Conservation (phyloP, 2,888 invertebrate genomes). For the Apotomis turbidana region DNA sequence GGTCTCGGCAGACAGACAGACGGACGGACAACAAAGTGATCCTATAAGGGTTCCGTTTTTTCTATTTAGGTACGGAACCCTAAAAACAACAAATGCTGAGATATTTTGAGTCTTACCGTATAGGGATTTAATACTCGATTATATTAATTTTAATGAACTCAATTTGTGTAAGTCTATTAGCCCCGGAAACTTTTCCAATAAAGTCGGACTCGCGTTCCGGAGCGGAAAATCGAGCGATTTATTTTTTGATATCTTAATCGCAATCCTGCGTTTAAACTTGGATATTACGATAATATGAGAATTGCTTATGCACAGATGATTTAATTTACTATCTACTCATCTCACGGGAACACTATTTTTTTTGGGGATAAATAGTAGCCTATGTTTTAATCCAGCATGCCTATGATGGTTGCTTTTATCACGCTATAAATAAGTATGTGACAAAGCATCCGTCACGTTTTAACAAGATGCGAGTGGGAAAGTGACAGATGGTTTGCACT, state of each 20-base stretch:
- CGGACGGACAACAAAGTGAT: no score
- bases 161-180: slow-evolving; percentile 72
- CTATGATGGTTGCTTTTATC: no score
- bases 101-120: slow-evolving; percentile 25
- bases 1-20: no score
- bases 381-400: no score
- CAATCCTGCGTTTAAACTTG: slow-evolving; percentile 42
- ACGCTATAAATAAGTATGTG: no score
- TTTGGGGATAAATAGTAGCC: no score
- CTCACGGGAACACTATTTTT: no score
- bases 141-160: slow-evolving; percentile 74
- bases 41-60: no score
- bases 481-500: no score
- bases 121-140: slow-evolving; percentile 46
- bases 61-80: no score
- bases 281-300: slow-evolving; percentile 10
- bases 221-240: slow-evolving; percentile 63
- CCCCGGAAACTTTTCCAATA: slow-evolving; percentile 70
- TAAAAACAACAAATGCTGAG: neutral
- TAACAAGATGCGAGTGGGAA: no score
- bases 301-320: slow-evolving; percentile 16
- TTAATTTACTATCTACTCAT: neutral
- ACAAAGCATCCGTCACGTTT: no score
- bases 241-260: slow-evolving; percentile 63
- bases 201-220: slow-evolving; percentile 56